Conservation (phyloP, 2,888 invertebrate species). For the Cosmia pyralina region DNA sequence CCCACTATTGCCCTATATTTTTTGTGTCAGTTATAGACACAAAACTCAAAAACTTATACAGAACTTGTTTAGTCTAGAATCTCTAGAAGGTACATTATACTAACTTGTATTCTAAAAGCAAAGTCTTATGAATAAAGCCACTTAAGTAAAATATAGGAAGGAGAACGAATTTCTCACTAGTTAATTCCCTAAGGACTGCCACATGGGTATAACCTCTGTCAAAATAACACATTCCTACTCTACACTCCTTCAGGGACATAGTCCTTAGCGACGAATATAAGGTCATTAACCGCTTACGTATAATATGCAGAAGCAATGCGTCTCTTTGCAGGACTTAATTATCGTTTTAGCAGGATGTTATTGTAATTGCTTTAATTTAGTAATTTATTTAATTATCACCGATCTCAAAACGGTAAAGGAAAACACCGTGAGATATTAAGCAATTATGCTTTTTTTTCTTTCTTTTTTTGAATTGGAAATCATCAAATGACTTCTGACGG, state of each 20-base stretch:
- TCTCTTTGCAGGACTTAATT: neutral
- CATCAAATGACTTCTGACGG: no score
- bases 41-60: no score
- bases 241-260: neutral
- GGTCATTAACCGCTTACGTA: neutral
- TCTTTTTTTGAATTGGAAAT: no score
- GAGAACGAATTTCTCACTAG: neutral
- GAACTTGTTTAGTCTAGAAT: no score
- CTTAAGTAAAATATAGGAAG: neutral
- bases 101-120: no score
- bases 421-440: no score
- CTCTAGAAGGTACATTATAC: no score
- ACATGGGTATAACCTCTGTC: neutral
- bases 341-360: neutral
- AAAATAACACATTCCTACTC: slow-evolving; percentile 14
- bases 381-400: neutral
- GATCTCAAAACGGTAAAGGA: neutral
- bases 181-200: no score
- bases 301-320: neutral
- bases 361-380: neutral
- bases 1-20: no score
- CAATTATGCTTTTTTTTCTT: no score
- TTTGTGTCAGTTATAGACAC: no score
- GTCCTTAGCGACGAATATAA: neutral
- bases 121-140: neutral